phyloP scores from a whole-genome alignment of 2,888 invertebrate species.

The Stenchaetothrips biformis region DNA sequence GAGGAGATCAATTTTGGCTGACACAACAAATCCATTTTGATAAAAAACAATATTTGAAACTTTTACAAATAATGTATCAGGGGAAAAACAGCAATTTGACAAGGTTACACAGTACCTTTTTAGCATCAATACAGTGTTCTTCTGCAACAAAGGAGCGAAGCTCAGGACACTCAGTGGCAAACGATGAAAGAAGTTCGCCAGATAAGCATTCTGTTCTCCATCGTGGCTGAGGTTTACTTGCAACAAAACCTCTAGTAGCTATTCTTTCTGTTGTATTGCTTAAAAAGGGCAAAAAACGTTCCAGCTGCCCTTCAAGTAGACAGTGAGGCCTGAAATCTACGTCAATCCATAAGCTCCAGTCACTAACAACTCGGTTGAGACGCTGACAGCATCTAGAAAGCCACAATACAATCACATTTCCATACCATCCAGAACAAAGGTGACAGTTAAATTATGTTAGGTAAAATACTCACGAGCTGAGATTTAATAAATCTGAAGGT shows the following conservation, averaged over 20 bases:
- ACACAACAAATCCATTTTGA: too few relatives aligned
- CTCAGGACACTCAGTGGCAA: background rate
- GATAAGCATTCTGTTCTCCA: slow-evolving; percentile 15
- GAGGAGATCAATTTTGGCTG: too few relatives aligned
- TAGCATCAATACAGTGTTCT: slow-evolving; percentile 14
- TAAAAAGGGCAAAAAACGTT: slow-evolving; percentile 34
- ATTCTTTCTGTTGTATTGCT: slow-evolving; percentile 33
- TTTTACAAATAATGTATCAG: too few relatives aligned
- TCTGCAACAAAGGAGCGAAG: background rate
- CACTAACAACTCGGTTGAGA: slow-evolving; percentile 48
- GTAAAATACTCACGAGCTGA: slow-evolving; percentile 50
- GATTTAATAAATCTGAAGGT: slow-evolving; percentile 50
- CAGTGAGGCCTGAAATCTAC: slow-evolving; percentile 35
- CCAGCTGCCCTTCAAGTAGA: slow-evolving; percentile 30
- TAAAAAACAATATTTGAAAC: too few relatives aligned
- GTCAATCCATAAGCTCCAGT: slow-evolving; percentile 52
- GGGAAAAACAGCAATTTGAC: too few relatives aligned
- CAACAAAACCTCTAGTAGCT: slow-evolving; percentile 3
- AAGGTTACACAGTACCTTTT: background rate
- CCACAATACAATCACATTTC: slow-evolving; percentile 3
- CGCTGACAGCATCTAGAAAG: slow-evolving; percentile 43
- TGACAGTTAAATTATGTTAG: slow-evolving; percentile 29
- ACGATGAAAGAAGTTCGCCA: background rate
- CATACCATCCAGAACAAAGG: background rate
- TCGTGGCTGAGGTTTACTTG: background rate